Evolutionary conservation across 92 coral and sea anemone genomes (phyloP), one percentile per base, ranked within the genome.

Genomic region (Galaxea fascicularis): DNA sequence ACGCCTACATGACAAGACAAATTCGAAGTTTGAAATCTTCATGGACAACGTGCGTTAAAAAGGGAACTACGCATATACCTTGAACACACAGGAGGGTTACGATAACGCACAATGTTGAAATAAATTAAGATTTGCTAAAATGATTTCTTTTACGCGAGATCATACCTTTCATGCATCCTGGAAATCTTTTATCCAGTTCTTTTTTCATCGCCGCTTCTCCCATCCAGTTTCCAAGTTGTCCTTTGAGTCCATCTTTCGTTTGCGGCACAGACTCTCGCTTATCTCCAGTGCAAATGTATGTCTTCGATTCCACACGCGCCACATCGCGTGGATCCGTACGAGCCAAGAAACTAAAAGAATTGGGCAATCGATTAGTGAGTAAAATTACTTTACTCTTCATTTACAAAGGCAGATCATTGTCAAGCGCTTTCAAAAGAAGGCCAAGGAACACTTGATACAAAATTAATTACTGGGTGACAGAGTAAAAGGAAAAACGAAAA

Each of bases 291-390:
- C 98, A 94, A 65, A 94, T 92, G 75, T 86, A 94, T 53, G 95
- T 94, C 73, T 92, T 94, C 16, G 98, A 84, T 80, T 94, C 98
- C 27, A 94, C 98, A 3, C 98, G 95, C 70, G 98, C 98, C 73
- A 94, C 98, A 73, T 94, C 98, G 41, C 93, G 91, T 9, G 98
- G 98, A 87, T 94, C 98, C 22, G 98, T 94, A 24, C 95, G 92
- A 21, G 92, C 94, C 47, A 90, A 87, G 78, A 90, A 92, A 73
- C 98, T 94, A 83, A 21, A 22, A 10, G 46, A 45, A 28, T 22
- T 20, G 51, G 22, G 30, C 45, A 47, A 51, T 59, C 41, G 25
- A 63, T 10, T 47, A 65, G 17, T 13, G n/a, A 60, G 72, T 25
- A 67, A 71, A 71, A 71, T 21, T 24, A 71, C 76, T 71, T 16